Evolutionary conservation across 2,797 vertebrate genomes (phyloP).

Genomic region (Simalia tracyae): DNA sequence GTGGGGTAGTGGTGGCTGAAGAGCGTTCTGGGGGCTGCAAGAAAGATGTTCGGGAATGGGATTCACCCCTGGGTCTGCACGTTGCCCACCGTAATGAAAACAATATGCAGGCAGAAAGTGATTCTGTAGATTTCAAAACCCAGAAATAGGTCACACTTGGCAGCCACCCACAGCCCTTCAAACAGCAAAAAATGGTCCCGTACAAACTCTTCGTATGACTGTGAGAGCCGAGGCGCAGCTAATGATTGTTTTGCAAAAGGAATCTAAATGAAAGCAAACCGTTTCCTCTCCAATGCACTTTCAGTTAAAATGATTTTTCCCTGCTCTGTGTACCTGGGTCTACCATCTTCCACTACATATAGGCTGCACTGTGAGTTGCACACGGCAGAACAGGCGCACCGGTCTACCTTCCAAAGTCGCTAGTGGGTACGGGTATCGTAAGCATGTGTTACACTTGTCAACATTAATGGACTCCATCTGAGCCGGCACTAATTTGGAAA

Average conservation of each 20-base stretch:
- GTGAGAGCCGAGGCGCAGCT: no score
- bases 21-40: no score
- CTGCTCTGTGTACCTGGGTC: conserved; percentile 37
- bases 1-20: no score
- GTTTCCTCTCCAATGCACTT: conserved; percentile 68
- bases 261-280: conserved; percentile 77
- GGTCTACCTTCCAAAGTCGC: no score
- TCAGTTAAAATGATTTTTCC: conserved; percentile 67
- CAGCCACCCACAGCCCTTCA: conserved; percentile 63
- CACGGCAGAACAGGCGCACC: no score
- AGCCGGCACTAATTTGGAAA: conserved; percentile 84
- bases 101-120: neutral
- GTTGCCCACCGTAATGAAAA: no score
- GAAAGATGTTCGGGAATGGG: no score
- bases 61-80: no score
- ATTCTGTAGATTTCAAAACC: conserved; percentile 32
- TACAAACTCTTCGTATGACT: no score
- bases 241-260: conserved; percentile 29
- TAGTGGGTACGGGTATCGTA: conserved; percentile 41
- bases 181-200: conserved; percentile 70
- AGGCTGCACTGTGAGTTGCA: conserved; percentile 52
- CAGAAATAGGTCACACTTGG: conserved; percentile 53
- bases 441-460: conserved; percentile 70
- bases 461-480: conserved; percentile 82
- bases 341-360: conserved; percentile 32